Conservation (phyloP, 2,113 vertebrate species). For the Alethe diademata region DNA sequence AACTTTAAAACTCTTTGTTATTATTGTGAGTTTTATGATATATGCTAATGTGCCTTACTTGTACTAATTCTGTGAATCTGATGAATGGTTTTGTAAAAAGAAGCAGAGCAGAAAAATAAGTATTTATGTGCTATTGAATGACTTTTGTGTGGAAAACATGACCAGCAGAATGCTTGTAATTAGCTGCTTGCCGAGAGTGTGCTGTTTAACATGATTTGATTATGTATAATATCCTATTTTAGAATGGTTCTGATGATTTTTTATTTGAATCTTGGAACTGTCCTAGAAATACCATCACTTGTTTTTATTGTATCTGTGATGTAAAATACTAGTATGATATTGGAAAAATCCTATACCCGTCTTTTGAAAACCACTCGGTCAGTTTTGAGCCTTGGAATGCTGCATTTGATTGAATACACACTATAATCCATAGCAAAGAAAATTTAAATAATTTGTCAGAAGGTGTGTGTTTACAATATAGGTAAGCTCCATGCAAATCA, state of each 20-base stretch:
- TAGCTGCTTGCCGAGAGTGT: slow-evolving; percentile 72
- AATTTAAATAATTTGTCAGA: slow-evolving; percentile 34
- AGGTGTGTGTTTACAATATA: slow-evolving; percentile 62
- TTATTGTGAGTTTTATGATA: slow-evolving; percentile 74
- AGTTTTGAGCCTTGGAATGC: slow-evolving; percentile 71
- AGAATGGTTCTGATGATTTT: slow-evolving; percentile 71
- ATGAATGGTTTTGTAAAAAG: slow-evolving; percentile 78
- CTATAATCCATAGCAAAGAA: slow-evolving; percentile 43
- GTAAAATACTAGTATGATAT: slow-evolving; percentile 65
- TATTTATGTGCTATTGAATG: slow-evolving; percentile 78
- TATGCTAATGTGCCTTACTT: slow-evolving; percentile 79
- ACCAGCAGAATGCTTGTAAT: slow-evolving; percentile 78
- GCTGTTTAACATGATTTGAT: slow-evolving; percentile 68
- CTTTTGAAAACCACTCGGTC: slow-evolving; percentile 60
- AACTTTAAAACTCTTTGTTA: slow-evolving; percentile 56
- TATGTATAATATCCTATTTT: slow-evolving; percentile 73
- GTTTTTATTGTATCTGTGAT: slow-evolving; percentile 68
- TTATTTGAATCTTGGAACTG: slow-evolving; percentile 66
- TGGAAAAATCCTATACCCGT: slow-evolving; percentile 7
- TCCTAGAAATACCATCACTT: slow-evolving; percentile 56
- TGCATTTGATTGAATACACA: slow-evolving; percentile 54
- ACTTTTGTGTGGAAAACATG: slow-evolving; percentile 72
- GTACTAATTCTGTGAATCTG: slow-evolving; percentile 76
- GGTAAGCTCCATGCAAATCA: slow-evolving; percentile 46
- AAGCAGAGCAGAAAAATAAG: slow-evolving; percentile 67